phyloP scores from a whole-genome alignment of 2,888 invertebrate species.

The Netelia fuscicornis region DNA sequence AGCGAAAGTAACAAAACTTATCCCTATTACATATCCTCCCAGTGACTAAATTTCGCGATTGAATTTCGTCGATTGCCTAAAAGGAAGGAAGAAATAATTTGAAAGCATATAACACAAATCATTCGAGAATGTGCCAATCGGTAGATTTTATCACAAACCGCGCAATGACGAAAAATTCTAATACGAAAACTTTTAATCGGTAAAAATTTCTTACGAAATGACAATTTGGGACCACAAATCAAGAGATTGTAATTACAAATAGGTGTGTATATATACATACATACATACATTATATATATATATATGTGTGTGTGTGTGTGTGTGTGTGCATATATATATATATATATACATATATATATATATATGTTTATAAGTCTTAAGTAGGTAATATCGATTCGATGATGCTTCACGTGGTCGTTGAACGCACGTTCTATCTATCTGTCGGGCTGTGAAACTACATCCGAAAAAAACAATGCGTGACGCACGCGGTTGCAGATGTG shows the following conservation, averaged over 20 bases:
- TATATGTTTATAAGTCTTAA: slow-evolving; percentile 2
- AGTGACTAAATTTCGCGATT: slow-evolving; percentile 18
- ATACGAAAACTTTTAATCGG: slow-evolving; percentile 25
- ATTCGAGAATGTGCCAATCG: slow-evolving; percentile 57
- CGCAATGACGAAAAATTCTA: slow-evolving; percentile 22
- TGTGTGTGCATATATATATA: too few relatives aligned
- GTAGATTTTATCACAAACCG: slow-evolving; percentile 24
- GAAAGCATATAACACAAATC: slow-evolving; percentile 36
- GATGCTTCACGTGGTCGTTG: slow-evolving; percentile 25
- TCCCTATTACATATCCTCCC: background rate
- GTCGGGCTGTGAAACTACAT: slow-evolving; percentile 13
- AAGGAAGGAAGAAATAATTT: background rate
- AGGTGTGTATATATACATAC: slow-evolving; percentile 35
- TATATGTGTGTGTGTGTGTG: background rate
- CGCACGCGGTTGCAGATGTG: background rate
- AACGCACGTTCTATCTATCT: slow-evolving; percentile 22
- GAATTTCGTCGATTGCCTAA: slow-evolving; percentile 51
- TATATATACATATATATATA: slow-evolving; percentile 33
- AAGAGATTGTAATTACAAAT: slow-evolving; percentile 54
- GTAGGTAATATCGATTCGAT: slow-evolving; percentile 31
- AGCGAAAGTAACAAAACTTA: slow-evolving; percentile 16
- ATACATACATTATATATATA: background rate
- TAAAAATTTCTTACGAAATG: slow-evolving; percentile 52
- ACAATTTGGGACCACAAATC: slow-evolving; percentile 65
- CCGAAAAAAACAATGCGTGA: background rate